These are phyloP conservation scores for Patagioenas fasciata DNA, from an alignment of 2,113 vertebrate species.

Conservation along the genomic window DNA sequence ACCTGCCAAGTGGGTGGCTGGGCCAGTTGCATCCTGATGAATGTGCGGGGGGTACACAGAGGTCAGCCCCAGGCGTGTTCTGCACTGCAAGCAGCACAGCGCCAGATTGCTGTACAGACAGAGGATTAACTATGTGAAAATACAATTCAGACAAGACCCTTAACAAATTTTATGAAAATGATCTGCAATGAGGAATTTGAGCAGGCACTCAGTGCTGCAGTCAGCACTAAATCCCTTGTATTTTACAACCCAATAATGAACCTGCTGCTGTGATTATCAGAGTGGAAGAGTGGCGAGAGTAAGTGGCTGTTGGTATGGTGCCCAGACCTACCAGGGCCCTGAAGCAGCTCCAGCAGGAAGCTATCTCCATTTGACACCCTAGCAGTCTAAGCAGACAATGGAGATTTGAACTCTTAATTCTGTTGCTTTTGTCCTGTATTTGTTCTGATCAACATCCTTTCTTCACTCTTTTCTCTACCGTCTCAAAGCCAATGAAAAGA, in stretches of 20 bases:
- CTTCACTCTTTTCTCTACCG: not conserved
- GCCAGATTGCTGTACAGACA: conserved; percentile 7
- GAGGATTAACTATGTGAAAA: conserved; percentile 52
- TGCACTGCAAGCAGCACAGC: not conserved
- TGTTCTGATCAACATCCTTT: conserved; percentile 16
- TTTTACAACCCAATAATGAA: conserved; percentile 68
- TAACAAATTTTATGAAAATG: conserved; percentile 63
- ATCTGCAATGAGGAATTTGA: conserved; percentile 48
- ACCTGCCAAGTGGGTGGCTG: conserved; percentile 7
- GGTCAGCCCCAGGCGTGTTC: not conserved
- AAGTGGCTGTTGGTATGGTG: conserved; percentile 55
- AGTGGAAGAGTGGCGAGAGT: conserved; percentile 50
- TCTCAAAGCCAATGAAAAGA: conserved; percentile 36
- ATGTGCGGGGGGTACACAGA: not conserved
- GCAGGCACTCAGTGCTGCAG: conserved; percentile 49
- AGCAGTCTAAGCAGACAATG: not conserved
- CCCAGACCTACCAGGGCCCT: conserved; percentile 49
- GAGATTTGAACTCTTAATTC: not conserved
- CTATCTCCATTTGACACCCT: conserved; percentile 11
- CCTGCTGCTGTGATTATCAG: conserved; percentile 65
- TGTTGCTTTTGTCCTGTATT: not conserved
- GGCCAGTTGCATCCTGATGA: not conserved
- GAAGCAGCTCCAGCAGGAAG: conserved; percentile 37
- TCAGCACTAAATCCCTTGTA: conserved; percentile 63
- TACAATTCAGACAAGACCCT: conserved; percentile 44